Percentiles rank a stretch among this genome's conserved stretches.
phyloP scores from a whole-genome alignment of 37 sponge, comb jelly and placozoan genomes.

The Tethya wilhelma region DNA sequence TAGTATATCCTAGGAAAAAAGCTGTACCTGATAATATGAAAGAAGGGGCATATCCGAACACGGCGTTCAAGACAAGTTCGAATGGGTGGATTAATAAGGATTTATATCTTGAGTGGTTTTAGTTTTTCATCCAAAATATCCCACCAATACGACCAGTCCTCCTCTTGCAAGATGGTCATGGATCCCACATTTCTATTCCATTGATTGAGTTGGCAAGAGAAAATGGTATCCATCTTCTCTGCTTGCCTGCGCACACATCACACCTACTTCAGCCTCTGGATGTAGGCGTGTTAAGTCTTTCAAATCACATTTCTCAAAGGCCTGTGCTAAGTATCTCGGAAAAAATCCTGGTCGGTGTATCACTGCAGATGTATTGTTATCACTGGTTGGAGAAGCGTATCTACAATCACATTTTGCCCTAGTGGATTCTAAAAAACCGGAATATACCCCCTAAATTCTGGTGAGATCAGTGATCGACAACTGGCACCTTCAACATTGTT shows the following conservation, averaged over 20 bases:
- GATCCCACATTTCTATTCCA: conserved; percentile 12
- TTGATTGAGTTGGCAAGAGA: too few species aligned
- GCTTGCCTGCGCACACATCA: too few species aligned
- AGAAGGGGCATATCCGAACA: conserved; percentile 13
- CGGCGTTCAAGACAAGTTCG: neutral
- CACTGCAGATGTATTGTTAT: neutral
- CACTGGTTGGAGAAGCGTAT: neutral
- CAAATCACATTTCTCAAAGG: neutral
- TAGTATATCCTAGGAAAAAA: conserved; percentile 16
- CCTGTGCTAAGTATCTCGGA: neutral
- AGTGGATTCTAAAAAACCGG: too few species aligned
- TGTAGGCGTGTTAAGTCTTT: neutral
- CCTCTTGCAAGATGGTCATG: conserved; percentile 1
- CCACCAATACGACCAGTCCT: conserved; percentile 13
- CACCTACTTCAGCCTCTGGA: neutral
- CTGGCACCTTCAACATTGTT: too few species aligned
- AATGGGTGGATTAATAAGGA: conserved; percentile 19
- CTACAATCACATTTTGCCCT: too few species aligned
- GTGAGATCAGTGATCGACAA: too few species aligned
- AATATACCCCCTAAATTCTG: too few species aligned
- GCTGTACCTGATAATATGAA: conserved; percentile 4
- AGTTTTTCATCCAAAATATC: neutral
- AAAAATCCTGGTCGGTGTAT: neutral
- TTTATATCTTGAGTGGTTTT: conserved; percentile 14
- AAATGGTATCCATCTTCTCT: conserved; percentile 25